Evolutionary conservation across 2,113 vertebrate genomes (phyloP).

Genomic region (Mirounga angustirostris): DNA sequence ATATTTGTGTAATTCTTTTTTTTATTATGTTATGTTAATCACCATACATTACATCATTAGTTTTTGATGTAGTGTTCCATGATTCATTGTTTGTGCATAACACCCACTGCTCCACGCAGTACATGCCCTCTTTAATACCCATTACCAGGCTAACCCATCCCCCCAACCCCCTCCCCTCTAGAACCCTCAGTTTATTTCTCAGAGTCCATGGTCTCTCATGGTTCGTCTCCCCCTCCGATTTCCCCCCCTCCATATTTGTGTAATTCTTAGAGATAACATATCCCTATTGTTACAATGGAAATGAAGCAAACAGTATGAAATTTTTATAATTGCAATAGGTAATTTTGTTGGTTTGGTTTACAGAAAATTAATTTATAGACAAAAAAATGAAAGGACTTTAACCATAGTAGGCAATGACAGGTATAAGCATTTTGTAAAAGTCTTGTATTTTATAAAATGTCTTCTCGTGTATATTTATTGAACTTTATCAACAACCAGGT

Average conservation of each 20-base stretch:
- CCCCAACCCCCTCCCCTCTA: too few relatives aligned
- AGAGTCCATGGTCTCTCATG: too few relatives aligned
- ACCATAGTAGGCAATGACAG: not conserved
- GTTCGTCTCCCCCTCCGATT: too few relatives aligned
- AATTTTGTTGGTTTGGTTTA: not conserved
- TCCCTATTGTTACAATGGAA: not conserved
- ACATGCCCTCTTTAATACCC: too few relatives aligned
- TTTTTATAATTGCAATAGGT: not conserved
- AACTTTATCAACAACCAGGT: not conserved
- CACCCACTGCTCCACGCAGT: too few relatives aligned
- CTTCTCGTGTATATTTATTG: not conserved
- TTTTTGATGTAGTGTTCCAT: too few relatives aligned
- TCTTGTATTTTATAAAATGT: not conserved
- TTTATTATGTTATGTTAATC: too few relatives aligned
- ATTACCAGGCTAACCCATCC: too few relatives aligned
- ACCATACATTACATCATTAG: too few relatives aligned
- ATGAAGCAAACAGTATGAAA: not conserved
- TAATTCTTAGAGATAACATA: not conserved
- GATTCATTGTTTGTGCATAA: too few relatives aligned
- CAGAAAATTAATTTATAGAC: not conserved
- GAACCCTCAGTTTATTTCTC: too few relatives aligned
- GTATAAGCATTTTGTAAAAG: not conserved
- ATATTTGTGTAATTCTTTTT: not conserved
- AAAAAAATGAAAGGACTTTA: constrained; percentile 11
- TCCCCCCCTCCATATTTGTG: too few relatives aligned